These are phyloP conservation scores for Arbacia lixula DNA, from an alignment of 53 echinoderm and acorn worm species.

Conservation along the genomic window DNA sequence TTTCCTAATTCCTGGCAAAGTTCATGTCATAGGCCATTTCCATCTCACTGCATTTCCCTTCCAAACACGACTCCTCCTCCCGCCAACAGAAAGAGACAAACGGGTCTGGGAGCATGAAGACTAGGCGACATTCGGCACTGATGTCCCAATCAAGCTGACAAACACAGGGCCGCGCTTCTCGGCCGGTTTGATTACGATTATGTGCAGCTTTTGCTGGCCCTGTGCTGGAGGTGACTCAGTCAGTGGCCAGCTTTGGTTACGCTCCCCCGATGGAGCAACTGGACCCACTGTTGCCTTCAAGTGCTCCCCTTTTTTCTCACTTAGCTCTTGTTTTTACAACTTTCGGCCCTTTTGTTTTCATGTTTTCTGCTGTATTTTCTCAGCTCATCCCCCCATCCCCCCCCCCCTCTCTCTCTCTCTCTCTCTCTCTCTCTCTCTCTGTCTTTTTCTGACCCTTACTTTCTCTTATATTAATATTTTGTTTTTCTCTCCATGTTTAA, in stretches of 20 bases:
- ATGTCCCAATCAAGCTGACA: slow-evolving; percentile 53
- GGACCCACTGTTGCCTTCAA: slow-evolving; percentile 24
- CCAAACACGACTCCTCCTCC: too few species aligned
- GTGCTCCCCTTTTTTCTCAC: background rate
- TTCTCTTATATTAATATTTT: too few species aligned
- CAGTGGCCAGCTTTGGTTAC: slow-evolving; percentile 42
- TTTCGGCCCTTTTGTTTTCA: background rate
- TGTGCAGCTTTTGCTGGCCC: slow-evolving; percentile 29
- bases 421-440: too few species aligned
- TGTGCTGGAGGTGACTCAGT: slow-evolving; percentile 33
- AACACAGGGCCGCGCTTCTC: slow-evolving; percentile 34
- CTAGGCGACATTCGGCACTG: slow-evolving; percentile 7
- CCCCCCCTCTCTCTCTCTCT: background rate
- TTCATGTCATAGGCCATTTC: too few species aligned
- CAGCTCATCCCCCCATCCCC: background rate
- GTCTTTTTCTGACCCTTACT: too few species aligned
- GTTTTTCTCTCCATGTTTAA: too few species aligned
- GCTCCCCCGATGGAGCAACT: slow-evolving; percentile 10
- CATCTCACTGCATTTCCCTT: too few species aligned
- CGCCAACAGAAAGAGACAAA: too few species aligned
- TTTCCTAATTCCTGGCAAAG: too few species aligned
- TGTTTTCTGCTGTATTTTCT: background rate
- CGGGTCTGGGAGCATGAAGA: slow-evolving; percentile 7
- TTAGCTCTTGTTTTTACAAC: background rate
- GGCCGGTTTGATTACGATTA: slow-evolving; percentile 55